phyloP scores from a whole-genome alignment of 2,888 invertebrate species.

The Brassicogethes aeneus region DNA sequence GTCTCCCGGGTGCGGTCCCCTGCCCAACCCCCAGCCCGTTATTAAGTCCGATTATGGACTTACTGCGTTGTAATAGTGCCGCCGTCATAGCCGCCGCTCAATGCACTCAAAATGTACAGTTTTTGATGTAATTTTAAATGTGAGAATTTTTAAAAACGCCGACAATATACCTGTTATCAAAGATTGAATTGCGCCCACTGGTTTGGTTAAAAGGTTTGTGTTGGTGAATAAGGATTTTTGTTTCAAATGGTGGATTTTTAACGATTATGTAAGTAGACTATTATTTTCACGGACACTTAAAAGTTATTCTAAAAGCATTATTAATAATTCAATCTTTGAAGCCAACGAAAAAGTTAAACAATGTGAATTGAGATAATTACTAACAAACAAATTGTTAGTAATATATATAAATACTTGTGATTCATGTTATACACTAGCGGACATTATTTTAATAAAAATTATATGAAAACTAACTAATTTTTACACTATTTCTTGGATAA shows the following conservation, averaged over 20 bases:
- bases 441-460: neutral
- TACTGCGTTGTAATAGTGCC: slow-evolving; percentile 59
- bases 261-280: no score
- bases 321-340: no score
- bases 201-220: no score
- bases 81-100: slow-evolving; percentile 7
- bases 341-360: no score
- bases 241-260: no score
- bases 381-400: slow-evolving; percentile 2
- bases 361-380: neutral
- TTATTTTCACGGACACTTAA: no score
- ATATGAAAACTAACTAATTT: neutral
- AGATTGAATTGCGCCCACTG: no score
- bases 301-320: no score
- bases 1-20: slow-evolving; percentile 47
- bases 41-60: slow-evolving; percentile 85
- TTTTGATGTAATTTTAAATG: slow-evolving; percentile 19
- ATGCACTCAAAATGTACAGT: slow-evolving; percentile 12
- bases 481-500: neutral
- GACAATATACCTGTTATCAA: no score
- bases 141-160: no score
- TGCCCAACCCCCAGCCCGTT: slow-evolving; percentile 48
- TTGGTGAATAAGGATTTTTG: no score
- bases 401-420: neutral
- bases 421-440: neutral